These are phyloP conservation scores for Lithophane semibrunnea DNA, from an alignment of 2,888 invertebrate genomes.

Conservation along the genomic window DNA sequence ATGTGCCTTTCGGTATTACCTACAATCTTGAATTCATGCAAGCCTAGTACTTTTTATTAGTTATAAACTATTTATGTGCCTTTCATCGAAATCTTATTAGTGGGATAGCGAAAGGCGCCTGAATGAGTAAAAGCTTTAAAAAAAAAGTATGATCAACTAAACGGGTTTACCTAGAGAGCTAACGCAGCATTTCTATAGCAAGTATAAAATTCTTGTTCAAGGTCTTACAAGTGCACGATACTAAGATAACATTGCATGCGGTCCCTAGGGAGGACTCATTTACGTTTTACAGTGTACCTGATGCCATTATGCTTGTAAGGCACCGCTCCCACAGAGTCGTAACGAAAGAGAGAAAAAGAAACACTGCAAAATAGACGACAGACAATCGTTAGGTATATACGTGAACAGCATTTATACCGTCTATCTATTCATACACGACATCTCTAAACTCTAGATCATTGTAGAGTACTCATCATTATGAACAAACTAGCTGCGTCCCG, in stretches of 20 bases:
- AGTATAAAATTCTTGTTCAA: slow-evolving; percentile 3
- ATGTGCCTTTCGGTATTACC: too few species aligned
- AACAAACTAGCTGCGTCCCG: too few species aligned
- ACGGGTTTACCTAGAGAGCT: background rate
- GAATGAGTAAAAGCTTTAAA: too few species aligned
- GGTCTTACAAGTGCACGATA: slow-evolving; percentile 18
- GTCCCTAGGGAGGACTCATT: slow-evolving; percentile 23
- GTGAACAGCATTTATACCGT: too few species aligned
- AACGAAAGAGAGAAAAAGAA: background rate
- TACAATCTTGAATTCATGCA: too few species aligned
- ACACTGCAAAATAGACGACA: background rate
- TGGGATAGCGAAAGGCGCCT: too few species aligned
- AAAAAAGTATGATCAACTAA: background rate
- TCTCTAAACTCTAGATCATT: too few species aligned
- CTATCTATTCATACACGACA: too few species aligned
- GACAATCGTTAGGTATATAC: background rate
- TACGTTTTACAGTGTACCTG: slow-evolving; percentile 18
- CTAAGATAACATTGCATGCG: slow-evolving; percentile 11
- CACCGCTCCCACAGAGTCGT: background rate
- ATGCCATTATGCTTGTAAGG: background rate
- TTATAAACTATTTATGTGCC: too few species aligned
- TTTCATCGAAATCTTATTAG: too few species aligned
- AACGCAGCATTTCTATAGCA: background rate
- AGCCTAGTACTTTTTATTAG: too few species aligned
- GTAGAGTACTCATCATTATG: too few species aligned